Evolutionary conservation across 2,797 vertebrate genomes (phyloP).

Genomic region (Melopsittacus undulatus): DNA sequence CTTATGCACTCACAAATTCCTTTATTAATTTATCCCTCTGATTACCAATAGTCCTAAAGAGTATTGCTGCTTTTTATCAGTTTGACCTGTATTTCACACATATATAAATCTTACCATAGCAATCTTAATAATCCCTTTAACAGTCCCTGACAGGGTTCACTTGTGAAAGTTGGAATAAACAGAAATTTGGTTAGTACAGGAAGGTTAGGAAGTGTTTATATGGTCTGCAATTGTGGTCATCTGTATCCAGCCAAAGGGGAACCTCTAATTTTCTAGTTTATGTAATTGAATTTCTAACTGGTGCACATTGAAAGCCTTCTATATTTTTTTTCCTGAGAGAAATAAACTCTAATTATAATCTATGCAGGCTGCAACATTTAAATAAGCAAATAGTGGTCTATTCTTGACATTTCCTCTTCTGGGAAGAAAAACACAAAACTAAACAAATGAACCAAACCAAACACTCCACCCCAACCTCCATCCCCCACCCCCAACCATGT

Average conservation of each 20-base stretch:
- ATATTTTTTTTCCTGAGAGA: not conserved
- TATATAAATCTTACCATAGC: not conserved
- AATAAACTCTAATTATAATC: conserved; percentile 49
- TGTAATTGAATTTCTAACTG: conserved; percentile 46
- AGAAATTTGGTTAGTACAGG: conserved; percentile 50
- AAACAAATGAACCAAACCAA: not conserved
- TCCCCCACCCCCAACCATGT: not conserved
- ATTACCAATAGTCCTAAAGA: not conserved
- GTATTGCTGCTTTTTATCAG: not conserved
- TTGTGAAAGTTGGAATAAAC: conserved; percentile 37
- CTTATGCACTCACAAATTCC: not conserved
- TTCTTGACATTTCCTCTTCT: conserved; percentile 54
- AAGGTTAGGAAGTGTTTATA: conserved; percentile 48
- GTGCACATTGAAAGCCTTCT: not conserved
- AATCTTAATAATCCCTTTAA: not conserved
- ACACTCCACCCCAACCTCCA: too few relatives aligned
- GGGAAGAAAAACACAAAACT: not conserved
- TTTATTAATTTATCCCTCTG: not conserved
- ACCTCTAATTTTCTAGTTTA: conserved; percentile 59
- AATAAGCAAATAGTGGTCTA: conserved; percentile 18
- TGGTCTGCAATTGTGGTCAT: conserved; percentile 52
- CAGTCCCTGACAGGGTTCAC: not conserved
- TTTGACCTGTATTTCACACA: not conserved
- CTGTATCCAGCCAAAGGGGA: conserved; percentile 40
- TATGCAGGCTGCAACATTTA: conserved; percentile 4